Evolutionary conservation across 2,888 invertebrate species (phyloP), one percentile per base, ranked within the genome.

Genomic region (Dynastes grantii): DNA sequence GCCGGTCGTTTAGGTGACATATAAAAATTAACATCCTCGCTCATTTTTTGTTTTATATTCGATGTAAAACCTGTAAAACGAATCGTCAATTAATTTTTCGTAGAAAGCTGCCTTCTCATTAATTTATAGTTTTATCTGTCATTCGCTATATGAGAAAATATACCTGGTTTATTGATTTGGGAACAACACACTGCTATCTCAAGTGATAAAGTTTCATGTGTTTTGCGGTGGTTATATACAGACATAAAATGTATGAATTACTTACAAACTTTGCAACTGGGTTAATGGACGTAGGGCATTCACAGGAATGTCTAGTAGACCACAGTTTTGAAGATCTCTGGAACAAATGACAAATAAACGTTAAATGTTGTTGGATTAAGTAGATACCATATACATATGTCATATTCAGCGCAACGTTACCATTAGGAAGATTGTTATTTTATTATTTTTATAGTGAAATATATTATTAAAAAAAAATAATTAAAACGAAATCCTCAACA

Each of bases 181-280:
- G n/a, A 80, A 77, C 27, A 67, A 22, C 32, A 49, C 67, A 63
- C 32, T 27, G 9, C 55, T 58, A 67, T 67, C 22, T 49, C 16
- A 9, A 37, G 37, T 58, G 58, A 37, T 58, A 51, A 16, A 65
- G 27, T 68, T 51, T 68, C 11, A 29, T 76, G 29, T 76, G 45
- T 45, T 29, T 45, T 58, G 37, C 32, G 9, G 45, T 40, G 64
- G 11, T 45, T 45, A 45, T 45, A 27, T 49, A 55, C 16, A 22
- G 45, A 29, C 29, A 49, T 76, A 40, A 64, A 22, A 49, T 9
- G 27, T 49, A 81, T 77, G 32, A 79, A 67, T 80, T 83, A 92
- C 93, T 92, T 88, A 93, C 93, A 93, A 87, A 78, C 90, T 91
- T 85, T 92, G 91, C 78, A 92, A 90, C 79, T 90, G 90, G 77